phyloP scores from a whole-genome alignment of 1,140 invertebrate species.

The Micrasema longulum region DNA sequence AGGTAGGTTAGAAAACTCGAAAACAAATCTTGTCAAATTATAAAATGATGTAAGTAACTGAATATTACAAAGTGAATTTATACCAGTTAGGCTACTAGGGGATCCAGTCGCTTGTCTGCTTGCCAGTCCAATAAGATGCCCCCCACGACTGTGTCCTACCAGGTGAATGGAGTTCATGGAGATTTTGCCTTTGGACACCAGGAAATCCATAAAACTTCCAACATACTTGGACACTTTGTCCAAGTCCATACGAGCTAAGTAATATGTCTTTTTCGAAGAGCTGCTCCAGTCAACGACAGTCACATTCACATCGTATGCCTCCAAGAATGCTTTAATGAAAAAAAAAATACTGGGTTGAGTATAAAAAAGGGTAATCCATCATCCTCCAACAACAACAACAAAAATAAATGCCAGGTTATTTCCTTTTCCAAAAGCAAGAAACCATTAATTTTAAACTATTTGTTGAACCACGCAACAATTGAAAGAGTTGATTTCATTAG shows the following conservation, averaged over 20 bases:
- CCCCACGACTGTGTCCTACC: slow-evolving; percentile 88
- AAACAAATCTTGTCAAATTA: too few relatives aligned
- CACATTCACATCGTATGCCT: slow-evolving; percentile 72
- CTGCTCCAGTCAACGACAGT: slow-evolving; percentile 77
- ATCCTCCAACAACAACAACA: too few relatives aligned
- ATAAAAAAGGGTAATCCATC: too few relatives aligned
- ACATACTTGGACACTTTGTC: slow-evolving; percentile 70
- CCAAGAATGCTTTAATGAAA: slow-evolving; percentile 58
- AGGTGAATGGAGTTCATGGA: slow-evolving; percentile 71
- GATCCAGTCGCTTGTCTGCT: slow-evolving; percentile 70
- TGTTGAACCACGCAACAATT: too few relatives aligned
- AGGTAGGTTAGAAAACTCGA: too few relatives aligned
- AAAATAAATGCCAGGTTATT: too few relatives aligned
- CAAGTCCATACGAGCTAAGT: slow-evolving; percentile 71
- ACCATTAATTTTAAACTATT: too few relatives aligned
- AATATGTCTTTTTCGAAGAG: slow-evolving; percentile 73
- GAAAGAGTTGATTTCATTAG: too few relatives aligned
- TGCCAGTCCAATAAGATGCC: slow-evolving; percentile 88
- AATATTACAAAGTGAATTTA: neutral
- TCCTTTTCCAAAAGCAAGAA: too few relatives aligned
- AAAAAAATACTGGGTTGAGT: too few relatives aligned
- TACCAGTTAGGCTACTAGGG: slow-evolving; percentile 74
- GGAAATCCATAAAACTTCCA: slow-evolving; percentile 70
- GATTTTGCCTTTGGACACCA: slow-evolving; percentile 67
- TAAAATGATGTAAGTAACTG: too few relatives aligned